A percentile compares a stretch with the other conserved stretches of the same genome.
Conservation (phyloP, 2,888 invertebrate genomes). For the Isoperla grammatica region DNA sequence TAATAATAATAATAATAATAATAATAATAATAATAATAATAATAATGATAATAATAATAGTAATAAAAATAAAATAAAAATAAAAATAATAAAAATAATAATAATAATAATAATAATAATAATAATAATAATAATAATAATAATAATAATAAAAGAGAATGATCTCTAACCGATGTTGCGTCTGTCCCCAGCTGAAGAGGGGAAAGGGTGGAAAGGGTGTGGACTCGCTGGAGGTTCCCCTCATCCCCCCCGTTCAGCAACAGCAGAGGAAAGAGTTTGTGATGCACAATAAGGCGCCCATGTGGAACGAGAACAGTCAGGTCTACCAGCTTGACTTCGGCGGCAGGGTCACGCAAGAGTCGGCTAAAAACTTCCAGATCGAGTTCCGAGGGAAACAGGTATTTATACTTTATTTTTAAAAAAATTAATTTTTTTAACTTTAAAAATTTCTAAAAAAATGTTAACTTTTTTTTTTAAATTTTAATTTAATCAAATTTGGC, state of each 20-base stretch:
- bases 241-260: neutral
- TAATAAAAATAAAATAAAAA: no score
- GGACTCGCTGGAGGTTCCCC: conserved; percentile 32
- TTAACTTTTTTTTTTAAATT: no score
- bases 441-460: neutral
- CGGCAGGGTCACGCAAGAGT: conserved; percentile 97
- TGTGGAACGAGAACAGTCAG: conserved; percentile 99
- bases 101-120: no score
- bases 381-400: conserved; percentile 96
- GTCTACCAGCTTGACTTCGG: conserved; percentile 99
- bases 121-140: no score
- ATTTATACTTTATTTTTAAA: conserved; percentile 9
- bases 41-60: no score
- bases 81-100: no score
- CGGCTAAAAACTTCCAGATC: conserved; percentile 99
- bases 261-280: conserved; percentile 70
- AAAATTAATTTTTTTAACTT: neutral
- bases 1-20: no score
- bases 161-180: no score
- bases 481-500: no score
- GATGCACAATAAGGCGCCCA: conserved; percentile 95
- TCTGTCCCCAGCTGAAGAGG: conserved; percentile 60
- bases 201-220: conserved; percentile 51
- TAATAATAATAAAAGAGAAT: no score
- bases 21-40: no score